Base-by-base conservation (phyloP, 2,113 vertebrate species). In the Capreolus pygargus region DNA sequence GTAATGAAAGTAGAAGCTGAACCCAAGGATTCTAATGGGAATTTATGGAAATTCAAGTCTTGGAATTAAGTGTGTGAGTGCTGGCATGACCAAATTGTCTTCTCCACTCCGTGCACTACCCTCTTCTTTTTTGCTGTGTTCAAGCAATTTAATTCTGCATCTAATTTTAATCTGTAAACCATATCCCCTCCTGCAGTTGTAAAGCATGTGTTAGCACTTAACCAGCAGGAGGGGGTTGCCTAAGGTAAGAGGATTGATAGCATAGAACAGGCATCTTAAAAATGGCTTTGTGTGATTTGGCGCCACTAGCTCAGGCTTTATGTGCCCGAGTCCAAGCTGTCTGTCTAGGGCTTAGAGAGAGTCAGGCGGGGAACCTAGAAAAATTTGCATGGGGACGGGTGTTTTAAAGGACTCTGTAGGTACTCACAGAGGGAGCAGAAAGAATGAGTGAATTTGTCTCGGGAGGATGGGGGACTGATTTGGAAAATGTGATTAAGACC, bases 121-220 rank as follows among this genome's bases (percentile, higher is more conserved):
- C 54, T 11, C 16, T 91, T 91, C 78, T 79, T 13, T 91, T 97
- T 52, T 83, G 76, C 97, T 97, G 81, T 95, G 96, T 88, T 76
- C 85, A 78, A 95, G 95, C 94, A 97, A 94, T 97, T 97, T 95
- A 88, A 97, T 93, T 97, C 95, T 74, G 96, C 81, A 58, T 96
- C 97, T 96, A 94, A 98, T 98, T 98, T 96, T 96, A 95, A 92
- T 97, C 97, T 97, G 94, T 85, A 96, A 95, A 92, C 83, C 87
- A 23, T 90, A 95, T n/a, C 89, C 96, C 58, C 87, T 94, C 61
- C 92, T 88, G 87, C 57, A 86, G 54, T 57, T 86, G 85, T 47
- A 92, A 95, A 94, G 85, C 97, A 95, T 91, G 97, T 97, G 97
- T 96, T 97, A 97, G 95, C 97, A 96, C 82, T 96, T 96, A 97